Evolutionary conservation across 1,140 invertebrate genomes (phyloP).

Genomic region (Daktulosphaira vitifoliae): DNA sequence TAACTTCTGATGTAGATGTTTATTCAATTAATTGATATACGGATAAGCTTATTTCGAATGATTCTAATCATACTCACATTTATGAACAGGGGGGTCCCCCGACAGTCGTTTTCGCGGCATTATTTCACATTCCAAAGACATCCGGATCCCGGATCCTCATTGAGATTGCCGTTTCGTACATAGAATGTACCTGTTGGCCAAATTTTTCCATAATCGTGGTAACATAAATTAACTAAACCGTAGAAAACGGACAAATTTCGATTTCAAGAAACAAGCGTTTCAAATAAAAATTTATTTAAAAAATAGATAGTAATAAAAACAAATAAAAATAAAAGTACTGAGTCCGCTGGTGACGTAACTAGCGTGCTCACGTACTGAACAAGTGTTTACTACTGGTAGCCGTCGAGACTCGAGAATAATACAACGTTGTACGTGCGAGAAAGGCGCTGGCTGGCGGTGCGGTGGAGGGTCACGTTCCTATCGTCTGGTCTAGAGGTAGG

Average conservation of each 20-base stretch:
- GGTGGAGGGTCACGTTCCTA: neutral
- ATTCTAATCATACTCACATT: slow-evolving; percentile 9
- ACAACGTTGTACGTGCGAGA: slow-evolving; percentile 4
- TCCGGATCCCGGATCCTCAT: slow-evolving; percentile 21
- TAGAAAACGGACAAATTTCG: too few species aligned
- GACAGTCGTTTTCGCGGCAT: slow-evolving; percentile 20
- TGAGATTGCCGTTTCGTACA: neutral
- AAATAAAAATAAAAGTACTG: neutral
- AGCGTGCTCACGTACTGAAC: slow-evolving; percentile 5
- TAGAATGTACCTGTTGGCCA: neutral
- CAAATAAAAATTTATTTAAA: neutral
- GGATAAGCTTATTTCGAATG: too few species aligned
- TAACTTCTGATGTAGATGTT: too few species aligned
- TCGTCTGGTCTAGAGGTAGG: neutral
- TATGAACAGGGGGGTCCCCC: slow-evolving; percentile 18
- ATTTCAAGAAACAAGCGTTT: neutral
- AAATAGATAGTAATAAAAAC: neutral
- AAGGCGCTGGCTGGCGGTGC: neutral
- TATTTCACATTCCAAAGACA: slow-evolving; percentile 24
- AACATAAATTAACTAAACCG: neutral
- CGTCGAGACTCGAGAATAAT: neutral
- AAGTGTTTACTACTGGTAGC: slow-evolving; percentile 28
- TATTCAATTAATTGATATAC: too few species aligned
- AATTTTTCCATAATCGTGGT: neutral
- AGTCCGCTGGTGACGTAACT: neutral